Percentiles rank a stretch among this genome's conserved stretches.
Conservation (phyloP, 2,888 invertebrate species). For the Tetranychus piercei region DNA sequence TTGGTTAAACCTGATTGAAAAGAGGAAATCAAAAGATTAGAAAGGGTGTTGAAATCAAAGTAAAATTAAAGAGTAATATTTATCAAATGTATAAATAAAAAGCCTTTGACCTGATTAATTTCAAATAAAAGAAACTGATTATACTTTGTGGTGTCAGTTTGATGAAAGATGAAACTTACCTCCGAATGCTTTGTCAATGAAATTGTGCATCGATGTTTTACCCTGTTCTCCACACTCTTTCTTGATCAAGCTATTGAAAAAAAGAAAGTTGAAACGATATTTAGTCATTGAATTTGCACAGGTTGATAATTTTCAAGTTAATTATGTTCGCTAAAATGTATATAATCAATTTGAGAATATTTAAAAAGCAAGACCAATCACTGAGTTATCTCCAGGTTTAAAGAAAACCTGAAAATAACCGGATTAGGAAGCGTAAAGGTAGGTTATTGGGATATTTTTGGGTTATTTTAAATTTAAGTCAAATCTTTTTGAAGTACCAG, state of each 20-base stretch:
- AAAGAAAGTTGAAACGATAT: neutral
- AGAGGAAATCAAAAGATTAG: constrained; percentile 2
- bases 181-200: constrained; percentile 19
- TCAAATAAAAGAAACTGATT: neutral
- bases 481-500: no score
- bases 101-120: neutral
- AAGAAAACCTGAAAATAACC: neutral
- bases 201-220: constrained; percentile 13
- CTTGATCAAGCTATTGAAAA: constrained; percentile 9
- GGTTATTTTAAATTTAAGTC: neutral
- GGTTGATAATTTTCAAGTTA: neutral
- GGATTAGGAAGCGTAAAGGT: neutral
- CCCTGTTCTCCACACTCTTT: constrained; percentile 18
- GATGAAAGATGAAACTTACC: constrained; percentile 6
- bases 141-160: neutral
- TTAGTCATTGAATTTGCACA: neutral
- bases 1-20: constrained; percentile 14
- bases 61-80: neutral
- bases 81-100: neutral
- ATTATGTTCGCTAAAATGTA: neutral
- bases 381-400: neutral
- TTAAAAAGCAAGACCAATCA: neutral
- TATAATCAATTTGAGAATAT: neutral
- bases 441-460: constrained; percentile 1
- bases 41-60: neutral